These are phyloP conservation scores for Fissipunctia ypsillon DNA, from an alignment of 2,888 invertebrate species.

Conservation along the genomic window DNA sequence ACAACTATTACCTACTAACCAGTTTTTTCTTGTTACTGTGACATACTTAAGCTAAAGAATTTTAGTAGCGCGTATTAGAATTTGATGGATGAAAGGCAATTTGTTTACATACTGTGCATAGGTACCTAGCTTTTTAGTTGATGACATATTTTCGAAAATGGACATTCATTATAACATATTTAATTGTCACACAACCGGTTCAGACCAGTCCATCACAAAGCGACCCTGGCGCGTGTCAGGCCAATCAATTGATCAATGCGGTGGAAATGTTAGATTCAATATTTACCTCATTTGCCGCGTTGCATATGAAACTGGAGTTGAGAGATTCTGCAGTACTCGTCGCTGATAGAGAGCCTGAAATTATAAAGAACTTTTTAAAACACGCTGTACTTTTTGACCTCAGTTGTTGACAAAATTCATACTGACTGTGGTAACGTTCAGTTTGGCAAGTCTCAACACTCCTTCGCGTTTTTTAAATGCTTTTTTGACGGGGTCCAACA, in stretches of 20 bases:
- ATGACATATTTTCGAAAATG: background rate
- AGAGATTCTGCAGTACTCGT: constrained; percentile 96
- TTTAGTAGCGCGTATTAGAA: background rate
- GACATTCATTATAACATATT: background rate
- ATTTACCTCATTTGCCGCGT: constrained; percentile 94
- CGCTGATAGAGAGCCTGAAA: constrained; percentile 93
- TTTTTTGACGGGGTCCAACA: constrained; percentile 75
- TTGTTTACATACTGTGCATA: no score
- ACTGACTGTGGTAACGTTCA: constrained; percentile 77
- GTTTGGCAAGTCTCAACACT: constrained; percentile 73
- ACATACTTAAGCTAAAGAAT: background rate
- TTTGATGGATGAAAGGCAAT: background rate
- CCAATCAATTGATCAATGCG: constrained; percentile 5
- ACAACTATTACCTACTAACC: background rate
- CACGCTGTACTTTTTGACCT: background rate
- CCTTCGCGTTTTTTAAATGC: constrained; percentile 76
- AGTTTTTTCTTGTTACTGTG: background rate
- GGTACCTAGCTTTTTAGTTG: background rate
- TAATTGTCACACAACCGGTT: background rate
- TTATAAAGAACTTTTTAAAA: background rate
- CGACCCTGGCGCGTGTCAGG: background rate
- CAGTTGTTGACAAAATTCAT: background rate
- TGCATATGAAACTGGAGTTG: constrained; percentile 96
- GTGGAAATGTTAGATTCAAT: background rate
- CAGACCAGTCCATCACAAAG: background rate